Evolutionary conservation across 2,797 vertebrate genomes (phyloP).

Genomic region (Psittacula derbiana): DNA sequence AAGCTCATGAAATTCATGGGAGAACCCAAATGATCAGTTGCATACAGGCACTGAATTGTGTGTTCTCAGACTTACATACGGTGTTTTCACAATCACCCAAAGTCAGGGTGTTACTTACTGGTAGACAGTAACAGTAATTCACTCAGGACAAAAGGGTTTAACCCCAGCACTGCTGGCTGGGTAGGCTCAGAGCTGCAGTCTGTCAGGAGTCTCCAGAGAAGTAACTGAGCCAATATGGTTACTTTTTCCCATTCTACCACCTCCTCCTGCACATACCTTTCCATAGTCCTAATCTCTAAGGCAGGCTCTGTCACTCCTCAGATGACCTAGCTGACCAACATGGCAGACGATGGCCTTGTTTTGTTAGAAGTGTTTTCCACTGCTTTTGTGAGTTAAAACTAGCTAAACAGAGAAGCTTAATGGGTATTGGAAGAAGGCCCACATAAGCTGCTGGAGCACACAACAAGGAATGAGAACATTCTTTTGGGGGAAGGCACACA

Average conservation of each 20-base stretch:
- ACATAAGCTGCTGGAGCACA: neutral
- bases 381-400: neutral
- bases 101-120: neutral
- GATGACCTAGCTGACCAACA: neutral
- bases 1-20: neutral
- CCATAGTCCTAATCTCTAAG: neutral
- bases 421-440: neutral
- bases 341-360: accelerated
- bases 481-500: neutral
- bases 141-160: neutral
- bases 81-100: neutral
- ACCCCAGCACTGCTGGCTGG: neutral
- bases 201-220: neutral
- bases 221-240: neutral
- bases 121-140: neutral
- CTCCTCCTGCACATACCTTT: neutral
- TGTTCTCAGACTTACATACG: accelerated
- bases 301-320: neutral
- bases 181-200: neutral
- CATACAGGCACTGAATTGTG: neutral
- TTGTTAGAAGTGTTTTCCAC: neutral
- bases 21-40: neutral
- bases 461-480: neutral
- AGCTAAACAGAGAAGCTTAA: neutral
- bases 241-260: too few species aligned